Evolutionary conservation across 2,888 invertebrate genomes (phyloP), one percentile per base, ranked within the genome.

Genomic region (Parnassius orleans): DNA sequence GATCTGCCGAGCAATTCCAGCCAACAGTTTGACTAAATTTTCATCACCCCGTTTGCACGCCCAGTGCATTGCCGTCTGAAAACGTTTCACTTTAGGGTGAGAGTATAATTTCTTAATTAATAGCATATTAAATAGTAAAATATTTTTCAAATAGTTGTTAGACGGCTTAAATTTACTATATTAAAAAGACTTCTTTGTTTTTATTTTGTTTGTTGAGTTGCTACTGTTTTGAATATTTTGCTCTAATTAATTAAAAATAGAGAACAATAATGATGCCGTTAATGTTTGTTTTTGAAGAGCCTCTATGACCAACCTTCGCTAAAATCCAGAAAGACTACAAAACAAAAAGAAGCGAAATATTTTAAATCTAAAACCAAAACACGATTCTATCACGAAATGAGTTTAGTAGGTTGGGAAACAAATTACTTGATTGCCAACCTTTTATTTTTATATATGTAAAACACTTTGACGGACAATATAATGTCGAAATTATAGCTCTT

Each of bases 31-130:
- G 61, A 98, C 95, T 70, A 98, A 94, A 80, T 98, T 96, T 80
- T 95, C 94, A 80, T 98, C 96, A 2, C 98, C 98, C 75, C 97
- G 96, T 86, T 98, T 98, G 67, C 98, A 97, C 66, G 97, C 98
- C 98, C 98, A 98, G 85, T 99, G 98, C 75, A 99, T 92, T 58
- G 98, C 98, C 69, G 97, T 98, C 98, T 98, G 93, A 64, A 94
- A 93, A 33, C 33, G 33, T 24, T 10, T 3, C 41, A 14, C 3
- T 52, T 2, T 44, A 24, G 10, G 7, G 11, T 52, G 9, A 33
- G 41, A 52, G 33, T 7, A 7, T 5, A 33, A 7, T 33, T 33
- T 33, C 33, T 33, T 33, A 33, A 33, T 7, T 33, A 33, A 3
- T 33, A 33, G 33, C 33, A 19, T 19, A 2, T 33, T 33, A 0